These are phyloP conservation scores for Ethmia dodecea DNA, from an alignment of 2,888 invertebrate genomes.

Conservation along the genomic window DNA sequence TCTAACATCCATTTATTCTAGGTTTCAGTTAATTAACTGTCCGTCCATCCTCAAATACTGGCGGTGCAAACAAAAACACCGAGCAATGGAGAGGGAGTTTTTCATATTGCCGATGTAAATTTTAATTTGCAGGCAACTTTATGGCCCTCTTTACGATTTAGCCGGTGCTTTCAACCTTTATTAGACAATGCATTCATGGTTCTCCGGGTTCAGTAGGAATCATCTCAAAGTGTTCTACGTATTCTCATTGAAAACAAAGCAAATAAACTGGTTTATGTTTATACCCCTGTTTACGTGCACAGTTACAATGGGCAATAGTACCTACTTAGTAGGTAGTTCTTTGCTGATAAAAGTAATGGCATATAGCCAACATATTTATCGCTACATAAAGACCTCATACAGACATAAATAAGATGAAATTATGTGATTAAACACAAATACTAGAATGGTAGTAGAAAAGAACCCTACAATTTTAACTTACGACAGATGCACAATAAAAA, in stretches of 20 bases:
- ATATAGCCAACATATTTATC: constrained; percentile 19
- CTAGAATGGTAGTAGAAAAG: constrained; percentile 4
- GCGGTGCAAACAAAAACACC: constrained; percentile 51
- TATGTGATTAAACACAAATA: neutral
- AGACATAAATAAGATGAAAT: constrained; percentile 13
- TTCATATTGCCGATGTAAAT: constrained; percentile 75
- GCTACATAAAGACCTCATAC: constrained; percentile 9
- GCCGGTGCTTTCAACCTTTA: constrained; percentile 68
- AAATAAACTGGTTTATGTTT: constrained; percentile 7
- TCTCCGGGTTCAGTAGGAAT: constrained; percentile 39
- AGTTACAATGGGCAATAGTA: constrained; percentile 14
- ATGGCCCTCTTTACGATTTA: constrained; percentile 72
- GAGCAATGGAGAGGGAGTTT: constrained; percentile 60
- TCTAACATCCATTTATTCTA: constrained; percentile 57
- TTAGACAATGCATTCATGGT: constrained; percentile 63
- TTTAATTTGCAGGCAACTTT: constrained; percentile 74
- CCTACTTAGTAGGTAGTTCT: constrained; percentile 6
- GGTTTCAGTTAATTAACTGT: constrained; percentile 70
- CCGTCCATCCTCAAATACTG: constrained; percentile 62
- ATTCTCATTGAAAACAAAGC: constrained; percentile 3
- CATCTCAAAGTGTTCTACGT: constrained; percentile 22
- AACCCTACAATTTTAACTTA: constrained; percentile 33
- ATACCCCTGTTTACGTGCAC: constrained; percentile 10
- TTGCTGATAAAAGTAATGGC: constrained; percentile 22
- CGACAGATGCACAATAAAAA: constrained; percentile 53